Conservation (phyloP, 2,113 vertebrate species). For the Plestiodon gilberti region DNA sequence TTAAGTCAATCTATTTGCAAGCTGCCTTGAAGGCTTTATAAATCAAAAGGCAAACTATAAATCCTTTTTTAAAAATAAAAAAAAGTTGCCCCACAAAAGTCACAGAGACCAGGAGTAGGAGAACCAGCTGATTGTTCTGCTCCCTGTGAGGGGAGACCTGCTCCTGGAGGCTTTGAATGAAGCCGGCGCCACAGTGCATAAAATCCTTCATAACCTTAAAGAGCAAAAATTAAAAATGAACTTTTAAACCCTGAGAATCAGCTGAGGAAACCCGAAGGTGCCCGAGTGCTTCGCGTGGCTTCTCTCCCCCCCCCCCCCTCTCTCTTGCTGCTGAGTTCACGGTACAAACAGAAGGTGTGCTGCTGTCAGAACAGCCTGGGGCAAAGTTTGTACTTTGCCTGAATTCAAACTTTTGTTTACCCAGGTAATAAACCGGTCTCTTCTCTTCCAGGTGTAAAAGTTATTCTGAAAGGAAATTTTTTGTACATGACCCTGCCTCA, state of each 20-base stretch:
- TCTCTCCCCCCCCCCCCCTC: too few relatives aligned
- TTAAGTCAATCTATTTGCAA: not conserved
- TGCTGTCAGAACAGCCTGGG: conserved; percentile 77
- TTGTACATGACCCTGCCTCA: conserved; percentile 78
- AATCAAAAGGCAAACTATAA: too few relatives aligned
- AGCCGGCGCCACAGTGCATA: conserved; percentile 15
- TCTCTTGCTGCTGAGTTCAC: conserved; percentile 60
- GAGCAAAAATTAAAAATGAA: conserved; percentile 7
- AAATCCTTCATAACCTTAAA: conserved; percentile 14
- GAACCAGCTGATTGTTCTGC: not conserved
- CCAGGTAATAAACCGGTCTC: conserved; percentile 78
- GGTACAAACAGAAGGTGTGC: conserved; percentile 79
- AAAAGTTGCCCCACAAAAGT: not conserved
- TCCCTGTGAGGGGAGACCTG: conserved; percentile 4
- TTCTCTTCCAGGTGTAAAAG: conserved; percentile 83
- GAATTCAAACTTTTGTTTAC: conserved; percentile 83
- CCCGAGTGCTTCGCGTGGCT: conserved; percentile 65
- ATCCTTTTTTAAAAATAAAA: too few relatives aligned
- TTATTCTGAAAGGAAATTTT: conserved; percentile 82
- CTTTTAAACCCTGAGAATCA: conserved; percentile 61
- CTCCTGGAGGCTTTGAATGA: conserved; percentile 8
- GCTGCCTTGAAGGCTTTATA: not conserved
- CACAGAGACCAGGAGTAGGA: conserved; percentile 25
- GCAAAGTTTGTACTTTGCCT: conserved; percentile 86
- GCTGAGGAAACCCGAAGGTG: conserved; percentile 36